A percentile compares a stretch with the other conserved stretches of the same genome.
Evolutionary conservation across 2,888 invertebrate species (phyloP).

Genomic region (Agrotis puta): DNA sequence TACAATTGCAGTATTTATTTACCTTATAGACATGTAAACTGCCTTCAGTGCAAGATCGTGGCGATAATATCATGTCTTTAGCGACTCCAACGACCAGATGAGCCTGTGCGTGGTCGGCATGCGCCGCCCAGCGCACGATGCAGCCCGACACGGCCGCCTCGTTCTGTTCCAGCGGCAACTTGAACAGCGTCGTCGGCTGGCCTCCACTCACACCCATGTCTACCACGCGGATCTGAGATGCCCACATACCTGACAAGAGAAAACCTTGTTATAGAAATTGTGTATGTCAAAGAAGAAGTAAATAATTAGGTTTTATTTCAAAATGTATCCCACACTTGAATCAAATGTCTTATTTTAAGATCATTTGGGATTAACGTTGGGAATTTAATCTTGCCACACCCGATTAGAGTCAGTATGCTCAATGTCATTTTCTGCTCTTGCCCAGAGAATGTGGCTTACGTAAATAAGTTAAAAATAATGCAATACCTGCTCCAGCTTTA

Average conservation of each 20-base stretch:
- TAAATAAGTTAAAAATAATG: background rate
- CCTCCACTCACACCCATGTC: slow-evolving; percentile 93
- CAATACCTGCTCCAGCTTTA: slow-evolving; percentile 95
- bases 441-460: slow-evolving; percentile 89
- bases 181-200: slow-evolving; percentile 94
- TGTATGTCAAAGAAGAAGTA: background rate
- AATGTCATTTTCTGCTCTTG: slow-evolving; percentile 84
- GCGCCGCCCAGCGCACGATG: slow-evolving; percentile 94
- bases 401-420: slow-evolving; percentile 88
- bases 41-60: slow-evolving; percentile 95
- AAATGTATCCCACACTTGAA: slow-evolving; percentile 87
- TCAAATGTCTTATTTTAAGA: slow-evolving; percentile 84
- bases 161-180: slow-evolving; percentile 97
- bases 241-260: slow-evolving; percentile 95
- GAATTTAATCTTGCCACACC: slow-evolving; percentile 86
- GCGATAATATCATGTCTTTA: slow-evolving; percentile 97
- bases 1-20: slow-evolving; percentile 3
- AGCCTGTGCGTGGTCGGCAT: slow-evolving; percentile 82
- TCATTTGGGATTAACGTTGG: slow-evolving; percentile 89
- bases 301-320: background rate
- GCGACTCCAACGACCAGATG: slow-evolving; percentile 97
- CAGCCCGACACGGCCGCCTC: slow-evolving; percentile 98
- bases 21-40: slow-evolving; percentile 96
- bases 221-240: slow-evolving; percentile 96
- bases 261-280: background rate